These are phyloP conservation scores for Drosophila azteca DNA, from an alignment of 1,140 invertebrate species.

Conservation along the genomic window DNA sequence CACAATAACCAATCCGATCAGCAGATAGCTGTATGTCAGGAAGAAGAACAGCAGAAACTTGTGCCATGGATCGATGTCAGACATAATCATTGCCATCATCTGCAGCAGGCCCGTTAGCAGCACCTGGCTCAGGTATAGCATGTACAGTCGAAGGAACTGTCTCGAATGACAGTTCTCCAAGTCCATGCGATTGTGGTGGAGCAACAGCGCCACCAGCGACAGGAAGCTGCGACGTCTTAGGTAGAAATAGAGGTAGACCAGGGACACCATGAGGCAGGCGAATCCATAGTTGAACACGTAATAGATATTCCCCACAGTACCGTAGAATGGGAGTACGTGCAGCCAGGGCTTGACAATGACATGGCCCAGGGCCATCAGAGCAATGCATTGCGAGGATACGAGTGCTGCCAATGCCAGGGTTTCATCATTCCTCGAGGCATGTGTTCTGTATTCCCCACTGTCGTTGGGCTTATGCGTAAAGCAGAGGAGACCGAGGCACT, in stretches of 20 bases:
- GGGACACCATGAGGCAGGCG: conserved; percentile 45
- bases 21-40: conserved; percentile 28
- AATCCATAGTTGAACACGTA: conserved; percentile 31
- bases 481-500: conserved; percentile 54
- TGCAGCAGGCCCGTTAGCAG: conserved; percentile 8
- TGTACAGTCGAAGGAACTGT: conserved; percentile 21
- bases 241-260: conserved; percentile 52
- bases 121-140: conserved; percentile 17
- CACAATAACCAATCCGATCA: conserved; percentile 46
- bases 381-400: conserved; percentile 17
- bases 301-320: conserved; percentile 50
- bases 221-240: conserved; percentile 21
- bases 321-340: conserved; percentile 16
- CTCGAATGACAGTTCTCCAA: conserved; percentile 16
- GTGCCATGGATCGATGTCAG: background rate
- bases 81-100: background rate
- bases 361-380: conserved; percentile 17
- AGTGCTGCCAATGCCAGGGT: conserved; percentile 20
- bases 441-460: background rate
- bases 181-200: conserved; percentile 35
- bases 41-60: conserved; percentile 11
- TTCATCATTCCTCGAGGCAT: conserved; percentile 22
- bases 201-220: conserved; percentile 30
- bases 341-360: background rate
- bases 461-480: conserved; percentile 11